These are phyloP conservation scores for Porphyrio hochstetteri DNA, from an alignment of 2,113 vertebrate species.

Conservation along the genomic window DNA sequence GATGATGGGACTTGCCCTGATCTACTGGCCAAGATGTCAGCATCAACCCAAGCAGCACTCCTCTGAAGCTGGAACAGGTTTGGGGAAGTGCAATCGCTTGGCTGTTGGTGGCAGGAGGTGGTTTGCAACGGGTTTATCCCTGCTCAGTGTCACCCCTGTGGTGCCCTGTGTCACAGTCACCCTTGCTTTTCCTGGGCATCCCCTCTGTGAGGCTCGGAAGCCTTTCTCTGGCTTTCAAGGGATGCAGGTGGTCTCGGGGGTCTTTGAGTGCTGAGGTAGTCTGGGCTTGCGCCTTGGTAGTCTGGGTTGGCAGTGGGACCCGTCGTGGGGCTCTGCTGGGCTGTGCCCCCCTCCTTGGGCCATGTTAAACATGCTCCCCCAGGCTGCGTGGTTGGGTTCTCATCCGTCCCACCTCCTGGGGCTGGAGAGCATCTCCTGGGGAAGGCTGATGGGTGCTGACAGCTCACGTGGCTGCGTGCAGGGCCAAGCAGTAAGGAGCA, in stretches of 20 bases:
- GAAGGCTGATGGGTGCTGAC: background rate
- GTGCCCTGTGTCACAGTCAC: accelerated
- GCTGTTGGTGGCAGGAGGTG: background rate
- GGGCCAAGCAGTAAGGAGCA: background rate
- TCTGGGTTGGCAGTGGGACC: background rate
- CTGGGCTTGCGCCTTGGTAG: background rate
- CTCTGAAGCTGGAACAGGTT: background rate
- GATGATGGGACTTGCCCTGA: background rate
- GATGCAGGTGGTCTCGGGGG: background rate
- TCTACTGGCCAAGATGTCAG: background rate
- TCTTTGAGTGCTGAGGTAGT: background rate
- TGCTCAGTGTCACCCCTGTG: accelerated
- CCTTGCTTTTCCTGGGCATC: accelerated
- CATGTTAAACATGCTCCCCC: accelerated
- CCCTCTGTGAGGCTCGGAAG: accelerated
- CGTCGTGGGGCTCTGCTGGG: accelerated
- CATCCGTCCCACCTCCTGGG: too few species aligned
- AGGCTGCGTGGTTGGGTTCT: background rate
- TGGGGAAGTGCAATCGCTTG: background rate
- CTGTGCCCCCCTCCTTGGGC: accelerated
- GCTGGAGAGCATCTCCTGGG: accelerated
- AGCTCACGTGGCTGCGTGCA: accelerated
- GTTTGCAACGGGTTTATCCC: background rate
- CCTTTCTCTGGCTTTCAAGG: background rate
- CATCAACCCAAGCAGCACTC: background rate